Evolutionary conservation across 2,888 invertebrate species (phyloP).

Genomic region (Adineta ricciae): DNA sequence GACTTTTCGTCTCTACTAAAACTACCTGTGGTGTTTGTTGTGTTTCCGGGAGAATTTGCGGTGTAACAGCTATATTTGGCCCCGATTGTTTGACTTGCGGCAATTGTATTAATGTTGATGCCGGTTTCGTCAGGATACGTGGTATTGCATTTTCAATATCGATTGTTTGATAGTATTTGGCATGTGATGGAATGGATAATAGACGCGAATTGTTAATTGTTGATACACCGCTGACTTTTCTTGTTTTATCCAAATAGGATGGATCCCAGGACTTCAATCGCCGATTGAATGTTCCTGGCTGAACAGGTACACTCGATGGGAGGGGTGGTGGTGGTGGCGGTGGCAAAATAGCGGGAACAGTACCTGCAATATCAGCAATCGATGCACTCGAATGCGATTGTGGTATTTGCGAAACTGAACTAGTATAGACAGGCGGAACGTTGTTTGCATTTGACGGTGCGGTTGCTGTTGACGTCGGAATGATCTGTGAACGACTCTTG

Average conservation of each 20-base stretch:
- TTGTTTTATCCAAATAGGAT: not conserved
- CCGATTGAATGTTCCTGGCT: not conserved
- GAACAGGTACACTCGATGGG: not conserved
- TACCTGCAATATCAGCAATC: not conserved
- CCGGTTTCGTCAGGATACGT: not conserved
- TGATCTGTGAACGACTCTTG: conserved; percentile 62
- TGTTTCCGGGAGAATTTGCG: not conserved
- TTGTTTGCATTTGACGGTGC: not conserved
- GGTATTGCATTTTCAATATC: not conserved
- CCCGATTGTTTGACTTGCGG: not conserved
- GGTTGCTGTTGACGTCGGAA: not conserved
- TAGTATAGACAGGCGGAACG: not conserved
- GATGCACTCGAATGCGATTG: not conserved
- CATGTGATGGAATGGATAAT: not conserved
- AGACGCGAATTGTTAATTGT: not conserved
- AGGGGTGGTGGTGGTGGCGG: too few species aligned
- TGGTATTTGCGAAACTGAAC: conserved; percentile 27
- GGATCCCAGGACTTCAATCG: not conserved
- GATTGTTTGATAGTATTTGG: not conserved
- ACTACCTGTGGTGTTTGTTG: not conserved
- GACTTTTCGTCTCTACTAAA: too few species aligned
- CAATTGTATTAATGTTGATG: not conserved
- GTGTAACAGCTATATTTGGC: not conserved
- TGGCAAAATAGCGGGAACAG: too few species aligned
- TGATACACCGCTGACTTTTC: not conserved